A percentile compares a stretch with the other conserved stretches of the same genome.
phyloP scores from a whole-genome alignment of 2,888 invertebrate species.

The Leuctra nigra region DNA sequence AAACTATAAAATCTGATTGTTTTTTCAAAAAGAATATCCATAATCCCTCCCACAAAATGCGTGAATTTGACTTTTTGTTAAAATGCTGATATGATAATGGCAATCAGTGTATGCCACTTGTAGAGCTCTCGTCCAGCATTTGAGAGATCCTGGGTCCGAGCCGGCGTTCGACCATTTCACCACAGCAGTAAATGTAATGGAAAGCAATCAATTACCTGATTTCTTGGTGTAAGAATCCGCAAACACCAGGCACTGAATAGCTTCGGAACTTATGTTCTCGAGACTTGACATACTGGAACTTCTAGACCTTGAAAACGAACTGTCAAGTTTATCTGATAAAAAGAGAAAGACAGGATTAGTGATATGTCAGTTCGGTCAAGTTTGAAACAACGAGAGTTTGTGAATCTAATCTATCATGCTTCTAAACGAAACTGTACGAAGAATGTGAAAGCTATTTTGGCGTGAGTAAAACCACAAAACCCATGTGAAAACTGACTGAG shows the following conservation, averaged over 20 bases:
- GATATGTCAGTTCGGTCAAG: too few species aligned
- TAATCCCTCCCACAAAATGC: slow-evolving; percentile 19
- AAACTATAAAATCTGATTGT: too few species aligned
- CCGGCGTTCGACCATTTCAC: too few species aligned
- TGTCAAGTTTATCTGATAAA: slow-evolving; percentile 84
- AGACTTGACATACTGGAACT: slow-evolving; percentile 97
- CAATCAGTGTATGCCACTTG: not conserved
- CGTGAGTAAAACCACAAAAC: too few species aligned
- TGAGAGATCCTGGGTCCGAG: not conserved
- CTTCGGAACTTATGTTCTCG: slow-evolving; percentile 94
- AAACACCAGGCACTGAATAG: slow-evolving; percentile 92
- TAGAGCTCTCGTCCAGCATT: not conserved
- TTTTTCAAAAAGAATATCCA: too few species aligned
- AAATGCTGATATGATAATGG: not conserved
- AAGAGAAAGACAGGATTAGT: slow-evolving; percentile 16
- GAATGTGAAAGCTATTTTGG: too few species aligned
- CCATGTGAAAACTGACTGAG: too few species aligned
- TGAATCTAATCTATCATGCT: too few species aligned
- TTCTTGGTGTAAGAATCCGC: slow-evolving; percentile 93
- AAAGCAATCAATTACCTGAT: too few species aligned
- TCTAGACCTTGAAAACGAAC: slow-evolving; percentile 91
- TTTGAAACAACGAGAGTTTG: too few species aligned
- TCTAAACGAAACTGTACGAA: too few species aligned
- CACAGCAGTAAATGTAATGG: too few species aligned
- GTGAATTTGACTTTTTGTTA: not conserved